Base-by-base conservation (phyloP, 2,888 invertebrate species). In the Meganola albula region DNA sequence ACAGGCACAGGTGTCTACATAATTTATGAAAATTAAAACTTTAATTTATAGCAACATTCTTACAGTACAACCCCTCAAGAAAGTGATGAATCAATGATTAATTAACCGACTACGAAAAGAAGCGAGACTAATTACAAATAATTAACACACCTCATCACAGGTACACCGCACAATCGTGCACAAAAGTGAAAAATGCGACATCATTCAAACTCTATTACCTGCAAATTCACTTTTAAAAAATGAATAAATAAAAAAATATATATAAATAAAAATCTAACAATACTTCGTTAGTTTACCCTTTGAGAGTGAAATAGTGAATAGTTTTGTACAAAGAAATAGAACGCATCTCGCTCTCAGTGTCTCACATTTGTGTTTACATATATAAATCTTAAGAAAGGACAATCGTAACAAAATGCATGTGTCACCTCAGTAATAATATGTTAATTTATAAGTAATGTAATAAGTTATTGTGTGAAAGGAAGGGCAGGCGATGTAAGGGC, bases 371-470 rank as follows among this genome's bases (percentile, higher is more conserved):
- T 82, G 82, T 83, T 80, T 79, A 83, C 74, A 73, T 69, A 73
- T 65, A 79, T 82, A 82, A 82, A 82, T 82, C 80, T 80, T 65
- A 62, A 55, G 53, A 52, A 63, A 63, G 56, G 58, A 77, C 73
- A 76, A 77, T 64, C 41, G 60, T 42, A 47, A 68, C 66, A 64
- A 70, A 72, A 66, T 66, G 66, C 51, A 58, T 52, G 65, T 66
- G 68, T 68, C 72, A 63, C 70, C 66, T 66, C 61, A 28, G 51
- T 74, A 71, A 71, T 79, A 75, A 77, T 80, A 84, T 83, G 80
- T 80, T 84, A 84, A 84, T 83, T 80, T 75, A 74, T 74, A 76
- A 80, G 82, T 78, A 77, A 82, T 82, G 67, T 75, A 74, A 78
- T 77, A 75, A 74, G 73, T 78, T 74, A 63, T 63, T 72, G 64